A percentile compares a stretch with the other conserved stretches of the same genome.
Evolutionary conservation across 1,140 invertebrate species (phyloP).

Genomic region (Acyrthosiphon pisum): DNA sequence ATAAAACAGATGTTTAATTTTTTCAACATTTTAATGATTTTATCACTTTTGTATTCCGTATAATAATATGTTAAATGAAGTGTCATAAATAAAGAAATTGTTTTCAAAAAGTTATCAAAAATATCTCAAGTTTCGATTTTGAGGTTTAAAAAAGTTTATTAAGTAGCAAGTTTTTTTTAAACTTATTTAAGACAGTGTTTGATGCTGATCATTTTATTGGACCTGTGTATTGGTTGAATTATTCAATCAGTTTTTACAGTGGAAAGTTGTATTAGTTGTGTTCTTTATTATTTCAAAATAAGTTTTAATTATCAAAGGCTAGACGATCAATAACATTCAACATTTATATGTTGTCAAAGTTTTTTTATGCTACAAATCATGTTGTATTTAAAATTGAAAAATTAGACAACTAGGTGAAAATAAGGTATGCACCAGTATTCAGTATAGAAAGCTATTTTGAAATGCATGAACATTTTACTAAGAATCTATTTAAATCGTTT

Average conservation of each 20-base stretch:
- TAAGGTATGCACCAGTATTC: neutral
- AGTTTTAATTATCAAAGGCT: neutral
- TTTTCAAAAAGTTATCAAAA: neutral
- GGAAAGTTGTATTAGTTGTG: neutral
- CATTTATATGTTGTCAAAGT: neutral
- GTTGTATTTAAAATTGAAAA: neutral
- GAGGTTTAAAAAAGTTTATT: neutral
- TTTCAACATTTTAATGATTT: slow-evolving; percentile 12
- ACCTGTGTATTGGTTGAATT: neutral
- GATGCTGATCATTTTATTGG: neutral
- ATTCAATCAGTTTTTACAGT: neutral
- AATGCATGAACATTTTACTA: neutral
- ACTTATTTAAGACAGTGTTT: neutral
- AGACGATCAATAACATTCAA: slow-evolving; percentile 2
- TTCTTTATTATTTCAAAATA: neutral
- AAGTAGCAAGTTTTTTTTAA: neutral
- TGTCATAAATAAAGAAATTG: neutral
- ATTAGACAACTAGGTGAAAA: neutral
- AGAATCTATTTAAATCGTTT: neutral
- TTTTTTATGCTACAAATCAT: neutral
- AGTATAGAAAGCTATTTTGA: neutral
- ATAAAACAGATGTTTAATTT: slow-evolving; percentile 32
- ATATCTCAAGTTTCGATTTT: neutral
- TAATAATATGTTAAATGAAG: neutral
- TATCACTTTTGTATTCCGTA: neutral